Base-by-base conservation (phyloP, 2,113 vertebrate species). In the Chitala chitala region DNA sequence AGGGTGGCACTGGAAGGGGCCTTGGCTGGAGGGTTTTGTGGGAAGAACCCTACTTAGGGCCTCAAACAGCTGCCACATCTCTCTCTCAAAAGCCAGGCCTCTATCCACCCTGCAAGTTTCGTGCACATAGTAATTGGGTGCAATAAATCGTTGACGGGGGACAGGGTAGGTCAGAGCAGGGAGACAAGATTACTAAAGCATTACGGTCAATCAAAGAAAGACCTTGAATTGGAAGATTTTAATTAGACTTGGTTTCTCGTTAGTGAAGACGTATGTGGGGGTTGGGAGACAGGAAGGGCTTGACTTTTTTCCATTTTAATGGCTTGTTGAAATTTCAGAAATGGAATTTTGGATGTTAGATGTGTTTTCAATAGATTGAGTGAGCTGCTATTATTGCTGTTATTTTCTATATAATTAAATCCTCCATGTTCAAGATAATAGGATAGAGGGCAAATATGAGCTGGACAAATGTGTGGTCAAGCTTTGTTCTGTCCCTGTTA, bases 101-200 rank as follows among this genome's bases (percentile, higher is more conserved):
- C 36, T 36, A 33, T 71, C 79, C 59, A 50, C 72, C 77, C 72
- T 54, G 59, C 65, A 75, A 77, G 73, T 58, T 65, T 78, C 76
- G 81, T 78, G 75, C 79, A 76, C 78, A 77, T 79, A 73, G 79
- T 86, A 85, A 86, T 86, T 81, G 84, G 44, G 79, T 77, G 78
- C 81, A 84, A 84, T 85, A 86, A 90, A 89, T 90, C 69, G 78
- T 73, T 66, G 78, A 3, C n/a, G 81, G 73, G 58, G 73, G 84
- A 88, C 86, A 86, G 82, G 73, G 83, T 84, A 87, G 88, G 87
- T 87, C 84, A 83, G 86, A 83, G 84, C 78, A 79, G 85, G 82
- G 78, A 84, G 85, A 88, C 84, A 83, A 87, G 85, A 84, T 85
- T 86, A 79, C 84, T 61, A 84, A 84, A 86, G 83, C 84, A 71